Percentiles rank a stretch among this genome's conserved stretches.
Evolutionary conservation across 2,797 vertebrate species (phyloP).

Genomic region (Sebastes taczanowskii): DNA sequence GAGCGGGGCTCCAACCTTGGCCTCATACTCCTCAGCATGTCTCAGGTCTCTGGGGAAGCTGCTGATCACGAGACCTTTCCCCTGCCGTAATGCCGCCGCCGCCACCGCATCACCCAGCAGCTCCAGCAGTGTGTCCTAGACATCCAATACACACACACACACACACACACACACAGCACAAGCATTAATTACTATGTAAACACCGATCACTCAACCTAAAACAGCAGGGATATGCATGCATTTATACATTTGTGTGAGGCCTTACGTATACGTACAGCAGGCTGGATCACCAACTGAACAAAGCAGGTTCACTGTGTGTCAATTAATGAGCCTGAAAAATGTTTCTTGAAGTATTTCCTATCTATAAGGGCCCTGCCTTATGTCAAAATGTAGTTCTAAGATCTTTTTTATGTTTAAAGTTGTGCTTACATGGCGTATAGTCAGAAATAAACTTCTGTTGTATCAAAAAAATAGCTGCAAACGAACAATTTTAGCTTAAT

Average conservation of each 20-base stretch:
- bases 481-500: neutral
- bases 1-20: conserved; percentile 80
- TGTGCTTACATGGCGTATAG: neutral
- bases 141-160: neutral
- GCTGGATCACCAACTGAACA: neutral
- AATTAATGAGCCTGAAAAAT: neutral
- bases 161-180: neutral
- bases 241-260: neutral
- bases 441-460: neutral
- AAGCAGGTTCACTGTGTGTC: neutral
- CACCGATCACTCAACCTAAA: neutral
- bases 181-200: neutral
- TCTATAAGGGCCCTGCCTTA: neutral
- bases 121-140: conserved; percentile 86
- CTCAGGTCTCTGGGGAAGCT: conserved; percentile 89
- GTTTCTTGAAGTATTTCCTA: neutral
- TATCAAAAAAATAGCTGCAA: neutral
- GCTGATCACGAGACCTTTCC: conserved; percentile 87
- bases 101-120: conserved; percentile 87
- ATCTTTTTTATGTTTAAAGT: neutral
- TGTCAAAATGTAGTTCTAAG: neutral
- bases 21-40: conserved; percentile 90
- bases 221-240: neutral
- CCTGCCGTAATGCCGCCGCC: conserved; percentile 71
- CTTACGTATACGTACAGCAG: neutral